Evolutionary conservation across 2,888 invertebrate genomes (phyloP), one percentile per base, ranked within the genome.

Genomic region (Tortrix viridana): DNA sequence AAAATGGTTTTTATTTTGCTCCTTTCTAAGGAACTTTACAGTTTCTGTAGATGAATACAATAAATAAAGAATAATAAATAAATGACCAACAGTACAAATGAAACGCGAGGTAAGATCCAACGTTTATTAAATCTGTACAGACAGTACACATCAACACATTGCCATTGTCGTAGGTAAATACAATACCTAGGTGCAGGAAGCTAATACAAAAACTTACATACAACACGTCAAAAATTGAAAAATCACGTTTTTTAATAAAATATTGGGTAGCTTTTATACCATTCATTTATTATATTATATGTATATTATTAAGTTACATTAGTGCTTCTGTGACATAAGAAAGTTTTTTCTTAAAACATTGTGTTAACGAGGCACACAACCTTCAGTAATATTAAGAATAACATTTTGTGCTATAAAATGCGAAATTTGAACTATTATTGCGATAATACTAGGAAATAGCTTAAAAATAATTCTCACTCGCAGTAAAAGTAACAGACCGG

Each of bases 41-140:
- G n/a, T n/a, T n/a, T 38, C n/a, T 5, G 5, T n/a, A 14, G n/a
- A 38, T 9, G 3, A 14, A n/a, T 26, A 6, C 26, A 26, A 5
- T 3, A 26, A 26, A 26, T 26, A n/a, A n/a, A n/a, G n/a, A n/a
- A n/a, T 5, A 16, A 41, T 37, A 5, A 9, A 41, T 4, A 23
- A 7, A 6, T 37, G 37, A 18, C 5, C 12, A n/a, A 16, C n/a
- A 14, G 46, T 46, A n/a, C 7, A 54, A 60, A 41, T 22, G 1
- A 62, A 67, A 58, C 3, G 38, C 14, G 43, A 54, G 60, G 37
- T 79, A 82, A 79, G 77, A 81, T 80, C 77, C 86, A 90, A 90
- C 90, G 81, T 90, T 89, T 90, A 90, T 90, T 90, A 90, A 89
- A 90, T 88, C 88, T 88, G 87, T 89, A 88, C 86, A 88, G 73